phyloP scores from a whole-genome alignment of 53 echinoderm and acorn worm species.

The Antedon mediterranea region DNA sequence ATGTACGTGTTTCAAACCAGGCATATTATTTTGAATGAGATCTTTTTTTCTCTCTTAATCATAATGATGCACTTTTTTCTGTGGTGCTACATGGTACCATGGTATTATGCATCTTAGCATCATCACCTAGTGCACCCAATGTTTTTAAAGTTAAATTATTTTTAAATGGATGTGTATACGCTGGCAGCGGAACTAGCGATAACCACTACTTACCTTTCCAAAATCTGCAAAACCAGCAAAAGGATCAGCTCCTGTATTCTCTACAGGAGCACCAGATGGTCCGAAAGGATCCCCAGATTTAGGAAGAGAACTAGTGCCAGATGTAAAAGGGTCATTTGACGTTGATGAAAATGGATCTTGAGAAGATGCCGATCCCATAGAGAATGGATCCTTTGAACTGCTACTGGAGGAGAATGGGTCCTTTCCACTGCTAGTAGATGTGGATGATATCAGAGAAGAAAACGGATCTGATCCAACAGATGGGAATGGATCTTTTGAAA shows the following conservation, averaged over 20 bases:
- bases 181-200: too few species aligned
- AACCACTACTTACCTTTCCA: slow-evolving; percentile 66
- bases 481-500: background rate
- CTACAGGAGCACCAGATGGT: slow-evolving; percentile 19
- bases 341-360: background rate
- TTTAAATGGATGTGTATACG: too few species aligned
- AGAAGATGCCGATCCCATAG: background rate
- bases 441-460: slow-evolving; percentile 2
- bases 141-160: too few species aligned
- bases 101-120: too few species aligned
- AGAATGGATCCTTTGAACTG: slow-evolving; percentile 5
- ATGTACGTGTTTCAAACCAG: too few species aligned
- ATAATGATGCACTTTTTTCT: background rate
- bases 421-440: background rate
- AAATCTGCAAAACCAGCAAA: slow-evolving; percentile 93
- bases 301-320: background rate
- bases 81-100: too few species aligned
- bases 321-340: background rate
- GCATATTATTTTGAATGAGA: too few species aligned
- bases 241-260: slow-evolving; percentile 32
- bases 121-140: too few species aligned
- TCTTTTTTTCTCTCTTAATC: too few species aligned
- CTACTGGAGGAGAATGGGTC: slow-evolving; percentile 27
- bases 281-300: slow-evolving; percentile 38
- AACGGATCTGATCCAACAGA: slow-evolving; percentile 20